Conservation (phyloP, 2,113 vertebrate genomes). For the Anthoscopus minutus region DNA sequence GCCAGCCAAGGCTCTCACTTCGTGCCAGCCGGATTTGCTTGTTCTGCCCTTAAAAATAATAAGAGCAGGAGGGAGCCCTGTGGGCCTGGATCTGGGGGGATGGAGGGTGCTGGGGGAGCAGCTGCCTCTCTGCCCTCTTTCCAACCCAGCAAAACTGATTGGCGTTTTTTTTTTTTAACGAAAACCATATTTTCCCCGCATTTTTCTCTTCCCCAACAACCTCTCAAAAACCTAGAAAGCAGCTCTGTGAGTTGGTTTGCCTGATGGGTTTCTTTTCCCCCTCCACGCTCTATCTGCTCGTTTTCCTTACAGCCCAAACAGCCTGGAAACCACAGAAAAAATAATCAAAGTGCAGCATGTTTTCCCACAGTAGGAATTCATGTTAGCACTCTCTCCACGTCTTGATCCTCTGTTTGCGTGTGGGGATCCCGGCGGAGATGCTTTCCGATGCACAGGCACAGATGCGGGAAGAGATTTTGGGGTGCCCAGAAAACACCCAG, state of each 20-base stretch:
- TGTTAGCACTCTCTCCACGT: slow-evolving; percentile 40
- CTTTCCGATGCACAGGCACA: not conserved
- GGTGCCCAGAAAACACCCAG: not conserved
- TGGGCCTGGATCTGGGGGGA: too few species aligned
- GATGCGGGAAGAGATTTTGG: not conserved
- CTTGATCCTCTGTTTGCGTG: not conserved
- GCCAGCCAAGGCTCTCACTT: not conserved
- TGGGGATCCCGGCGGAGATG: not conserved
- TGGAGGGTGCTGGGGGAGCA: not conserved
- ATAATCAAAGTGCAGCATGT: slow-evolving; percentile 50
- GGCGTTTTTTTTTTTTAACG: not conserved
- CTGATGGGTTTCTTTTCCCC: not conserved
- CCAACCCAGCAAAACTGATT: not conserved
- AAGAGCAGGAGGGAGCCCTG: too few species aligned
- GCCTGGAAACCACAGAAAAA: slow-evolving; percentile 53
- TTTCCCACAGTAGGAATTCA: slow-evolving; percentile 50
- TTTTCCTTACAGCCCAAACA: slow-evolving; percentile 28
- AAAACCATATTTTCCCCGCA: not conserved
- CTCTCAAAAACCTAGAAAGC: not conserved
- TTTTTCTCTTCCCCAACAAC: not conserved
- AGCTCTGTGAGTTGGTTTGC: not conserved
- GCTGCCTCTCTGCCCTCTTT: not conserved
- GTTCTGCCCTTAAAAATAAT: not conserved
- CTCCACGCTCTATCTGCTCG: not conserved
- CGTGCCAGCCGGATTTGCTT: not conserved